phyloP scores from a whole-genome alignment of 1,140 invertebrate species.

The Atopsyche davidsoni region DNA sequence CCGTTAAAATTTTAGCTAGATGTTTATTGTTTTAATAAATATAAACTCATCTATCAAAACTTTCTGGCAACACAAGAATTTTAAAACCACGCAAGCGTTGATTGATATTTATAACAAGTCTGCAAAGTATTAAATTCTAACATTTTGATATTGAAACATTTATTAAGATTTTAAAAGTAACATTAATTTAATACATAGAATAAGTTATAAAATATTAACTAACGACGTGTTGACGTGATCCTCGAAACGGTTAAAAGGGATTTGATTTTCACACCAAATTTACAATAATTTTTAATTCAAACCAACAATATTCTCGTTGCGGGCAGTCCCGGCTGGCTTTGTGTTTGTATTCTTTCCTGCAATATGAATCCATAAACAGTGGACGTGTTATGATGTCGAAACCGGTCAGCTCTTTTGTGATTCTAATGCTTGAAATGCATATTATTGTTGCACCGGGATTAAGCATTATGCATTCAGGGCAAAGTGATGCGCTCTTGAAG shows the following conservation, averaged over 20 bases:
- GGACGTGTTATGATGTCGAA: conserved; percentile 29
- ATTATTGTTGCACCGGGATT: conserved; percentile 27
- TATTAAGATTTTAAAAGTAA: no score
- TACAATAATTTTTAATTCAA: conserved; percentile 20
- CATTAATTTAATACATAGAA: no score
- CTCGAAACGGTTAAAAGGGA: conserved; percentile 26
- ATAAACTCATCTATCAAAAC: no score
- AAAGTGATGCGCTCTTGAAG: background rate
- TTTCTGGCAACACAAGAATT: no score
- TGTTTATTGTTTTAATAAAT: no score
- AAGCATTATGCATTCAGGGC: conserved; percentile 5
- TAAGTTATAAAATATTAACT: conserved; percentile 1
- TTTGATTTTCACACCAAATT: conserved; percentile 31
- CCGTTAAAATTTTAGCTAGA: no score
- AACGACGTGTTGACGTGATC: conserved; percentile 3
- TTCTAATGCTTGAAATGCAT: conserved; percentile 29
- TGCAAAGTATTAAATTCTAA: conserved; percentile 13
- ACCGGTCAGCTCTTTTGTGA: conserved; percentile 24
- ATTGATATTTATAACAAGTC: conserved; percentile 19
- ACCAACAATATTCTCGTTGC: conserved; percentile 11
- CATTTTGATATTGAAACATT: conserved; percentile 5
- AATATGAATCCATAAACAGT: conserved; percentile 30
- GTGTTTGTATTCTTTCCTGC: conserved; percentile 13
- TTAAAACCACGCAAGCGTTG: conserved; percentile 7
- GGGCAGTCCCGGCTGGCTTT: conserved; percentile 23